Base-by-base conservation (phyloP, 2,113 vertebrate genomes). In the Gymnocephalus cernua region DNA sequence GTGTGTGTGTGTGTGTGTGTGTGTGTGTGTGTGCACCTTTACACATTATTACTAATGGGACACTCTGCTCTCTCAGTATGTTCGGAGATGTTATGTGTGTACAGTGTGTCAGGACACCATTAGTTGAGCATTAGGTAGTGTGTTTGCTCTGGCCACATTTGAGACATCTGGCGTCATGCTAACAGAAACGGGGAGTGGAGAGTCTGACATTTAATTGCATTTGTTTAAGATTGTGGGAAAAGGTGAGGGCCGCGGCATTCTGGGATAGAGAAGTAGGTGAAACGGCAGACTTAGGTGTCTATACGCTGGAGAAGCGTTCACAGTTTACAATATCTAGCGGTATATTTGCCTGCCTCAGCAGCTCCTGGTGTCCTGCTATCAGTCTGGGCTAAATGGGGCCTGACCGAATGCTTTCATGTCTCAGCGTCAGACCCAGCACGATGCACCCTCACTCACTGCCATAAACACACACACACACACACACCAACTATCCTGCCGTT, bases 341-440 rank as follows among this genome's bases (percentile, higher is more conserved):
- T 21, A 23, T 85, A 88, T 91, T 80, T 92, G 90, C 86, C 88
- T 86, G 85, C 80, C 90, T 91, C 86, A 89, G 88, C 88, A 93
- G 89, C 87, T 90, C 82, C 79, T 88, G 86, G 87, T 94, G 94
- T 92, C 93, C 91, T 87, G 89, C 92, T 91, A 92, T 94, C 94
- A 94, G 91, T 94, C 91, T 91, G 91, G 88, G 88, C 93, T 95
- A 94, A 95, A 95, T 94, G 93, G 92, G 86, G 94, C 93, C 92
- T 94, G 93, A 95, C 94, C 84, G 61, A 90, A 93, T 92, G 92
- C 88, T 92, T 93, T 93, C 80, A 91, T 90, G 92, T 93, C 90
- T 85, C 90, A 88, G 91, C 90, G 86, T 91, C 87, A 88, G 80
- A 74, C 90, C 74, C 89, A 92, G 93, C 92, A 91, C 53, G 93